A percentile compares a stretch with the other conserved stretches of the same genome.
Evolutionary conservation across 2,113 vertebrate species (phyloP).

Genomic region (Boulengeromyrus knoepffleri): DNA sequence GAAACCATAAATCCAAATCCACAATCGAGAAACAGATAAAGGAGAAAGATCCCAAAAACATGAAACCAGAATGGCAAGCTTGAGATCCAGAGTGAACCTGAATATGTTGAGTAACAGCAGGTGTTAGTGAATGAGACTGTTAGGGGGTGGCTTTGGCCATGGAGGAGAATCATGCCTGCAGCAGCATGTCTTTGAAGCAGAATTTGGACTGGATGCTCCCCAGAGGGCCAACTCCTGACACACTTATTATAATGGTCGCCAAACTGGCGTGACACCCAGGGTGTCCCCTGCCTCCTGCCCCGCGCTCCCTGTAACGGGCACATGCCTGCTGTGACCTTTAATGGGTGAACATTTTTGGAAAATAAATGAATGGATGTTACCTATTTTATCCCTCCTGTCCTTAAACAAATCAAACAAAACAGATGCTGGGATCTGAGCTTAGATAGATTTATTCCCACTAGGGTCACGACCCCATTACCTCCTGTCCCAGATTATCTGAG

Average conservation of each 20-base stretch:
- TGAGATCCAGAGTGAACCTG: background rate
- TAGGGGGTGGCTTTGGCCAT: background rate
- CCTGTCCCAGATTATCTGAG: background rate
- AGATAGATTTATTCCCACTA: background rate
- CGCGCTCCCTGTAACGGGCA: background rate
- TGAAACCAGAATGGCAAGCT: background rate
- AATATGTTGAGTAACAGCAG: background rate
- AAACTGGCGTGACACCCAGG: background rate
- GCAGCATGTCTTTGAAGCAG: background rate
- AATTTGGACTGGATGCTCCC: background rate
- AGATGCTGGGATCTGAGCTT: background rate
- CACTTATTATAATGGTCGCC: background rate
- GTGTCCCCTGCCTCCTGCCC: background rate
- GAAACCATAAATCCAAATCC: background rate
- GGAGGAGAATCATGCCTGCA: background rate
- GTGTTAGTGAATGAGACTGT: background rate
- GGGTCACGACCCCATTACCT: background rate
- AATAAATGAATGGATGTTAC: background rate
- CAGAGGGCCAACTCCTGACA: background rate
- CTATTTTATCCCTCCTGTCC: background rate
- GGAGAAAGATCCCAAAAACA: background rate
- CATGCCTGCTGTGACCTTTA: background rate
- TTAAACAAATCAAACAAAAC: background rate
- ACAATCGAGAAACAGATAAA: background rate
- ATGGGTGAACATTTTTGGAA: background rate